Percentiles rank a stretch among this genome's conserved stretches.
These are phyloP conservation scores for Sitta carolinensis DNA, from an alignment of 2,797 vertebrate species.

Conservation along the genomic window DNA sequence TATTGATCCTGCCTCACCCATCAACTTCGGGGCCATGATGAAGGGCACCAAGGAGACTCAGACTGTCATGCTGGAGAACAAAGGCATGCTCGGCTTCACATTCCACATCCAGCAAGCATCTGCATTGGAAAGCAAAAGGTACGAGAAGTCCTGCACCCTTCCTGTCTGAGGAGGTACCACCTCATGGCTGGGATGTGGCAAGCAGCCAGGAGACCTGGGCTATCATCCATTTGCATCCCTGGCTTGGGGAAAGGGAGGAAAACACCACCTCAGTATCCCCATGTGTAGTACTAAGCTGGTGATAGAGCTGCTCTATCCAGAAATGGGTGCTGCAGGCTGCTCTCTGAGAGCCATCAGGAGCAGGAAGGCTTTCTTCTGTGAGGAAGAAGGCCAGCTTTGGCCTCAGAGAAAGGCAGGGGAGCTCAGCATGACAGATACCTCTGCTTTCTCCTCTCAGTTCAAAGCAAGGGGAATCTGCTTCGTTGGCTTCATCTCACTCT, in stretches of 20 bases:
- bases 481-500: constrained; percentile 27
- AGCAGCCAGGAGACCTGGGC: not conserved
- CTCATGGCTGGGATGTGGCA: not conserved
- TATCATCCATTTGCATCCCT: not conserved
- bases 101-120: constrained; percentile 74
- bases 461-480: constrained; percentile 19
- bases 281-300: not conserved
- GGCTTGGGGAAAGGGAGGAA: not conserved
- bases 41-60: constrained; percentile 58
- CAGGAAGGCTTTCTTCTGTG: not conserved
- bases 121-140: constrained; percentile 69
- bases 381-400: not conserved
- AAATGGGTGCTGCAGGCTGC: not conserved
- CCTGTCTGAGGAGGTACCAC: not conserved
- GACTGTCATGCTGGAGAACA: constrained; percentile 84
- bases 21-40: constrained; percentile 85
- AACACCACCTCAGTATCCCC: not conserved
- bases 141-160: constrained; percentile 8
- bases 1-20: constrained; percentile 78
- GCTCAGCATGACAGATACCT: not conserved
- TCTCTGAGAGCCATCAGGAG: not conserved
- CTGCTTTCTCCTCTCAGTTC: no score
- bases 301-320: not conserved
- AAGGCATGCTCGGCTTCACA: constrained; percentile 76
- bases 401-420: not conserved